phyloP scores from a whole-genome alignment of 2,797 vertebrate genomes.

The Rhinichthys osculus region DNA sequence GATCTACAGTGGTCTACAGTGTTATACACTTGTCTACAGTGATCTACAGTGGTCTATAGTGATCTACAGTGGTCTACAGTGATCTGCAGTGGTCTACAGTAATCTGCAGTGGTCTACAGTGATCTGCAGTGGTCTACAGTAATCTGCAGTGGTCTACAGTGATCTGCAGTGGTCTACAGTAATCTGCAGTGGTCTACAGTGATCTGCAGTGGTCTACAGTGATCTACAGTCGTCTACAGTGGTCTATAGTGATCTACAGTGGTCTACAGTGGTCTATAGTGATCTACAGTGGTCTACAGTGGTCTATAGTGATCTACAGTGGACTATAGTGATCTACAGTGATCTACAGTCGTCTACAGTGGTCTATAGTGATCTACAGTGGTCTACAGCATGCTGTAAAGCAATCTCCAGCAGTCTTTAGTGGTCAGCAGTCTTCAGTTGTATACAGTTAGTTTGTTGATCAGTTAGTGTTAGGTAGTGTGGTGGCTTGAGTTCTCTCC shows the following conservation, averaged over 20 bases:
- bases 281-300: rapidly evolving
- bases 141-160: rapidly evolving
- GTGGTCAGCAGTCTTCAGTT: background rate
- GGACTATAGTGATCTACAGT: rapidly evolving
- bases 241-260: rapidly evolving
- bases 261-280: rapidly evolving
- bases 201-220: rapidly evolving
- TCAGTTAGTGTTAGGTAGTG: background rate
- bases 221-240: rapidly evolving
- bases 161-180: rapidly evolving
- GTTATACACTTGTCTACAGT: rapidly evolving
- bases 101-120: rapidly evolving
- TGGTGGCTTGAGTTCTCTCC: background rate
- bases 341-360: rapidly evolving
- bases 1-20: rapidly evolving
- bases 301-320: rapidly evolving
- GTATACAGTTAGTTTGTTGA: background rate
- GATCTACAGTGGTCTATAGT: rapidly evolving
- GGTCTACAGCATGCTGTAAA: background rate
- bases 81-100: background rate
- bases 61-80: rapidly evolving
- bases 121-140: rapidly evolving
- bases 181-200: rapidly evolving
- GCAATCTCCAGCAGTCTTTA: background rate
- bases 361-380: rapidly evolving